Percentiles rank a stretch among this genome's conserved stretches.
These are phyloP conservation scores for Aspidiotus destructor DNA, from an alignment of 2,888 invertebrate genomes.

Conservation along the genomic window DNA sequence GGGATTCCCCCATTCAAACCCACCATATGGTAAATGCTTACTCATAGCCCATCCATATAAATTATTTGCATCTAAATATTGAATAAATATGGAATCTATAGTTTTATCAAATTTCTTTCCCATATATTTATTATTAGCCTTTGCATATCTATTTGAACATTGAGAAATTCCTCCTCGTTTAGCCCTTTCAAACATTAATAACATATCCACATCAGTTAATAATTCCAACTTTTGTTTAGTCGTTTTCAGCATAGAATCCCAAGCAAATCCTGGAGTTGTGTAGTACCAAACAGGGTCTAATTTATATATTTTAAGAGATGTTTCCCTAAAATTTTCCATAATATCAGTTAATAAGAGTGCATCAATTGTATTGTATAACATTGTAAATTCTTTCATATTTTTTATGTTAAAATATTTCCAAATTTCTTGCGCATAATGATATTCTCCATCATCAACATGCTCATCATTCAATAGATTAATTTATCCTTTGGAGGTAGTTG, in stretches of 20 bases:
- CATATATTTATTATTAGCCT: conserved; percentile 7
- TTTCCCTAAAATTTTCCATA: conserved; percentile 11
- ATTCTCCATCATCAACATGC: conserved; percentile 15
- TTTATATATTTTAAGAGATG: conserved; percentile 5
- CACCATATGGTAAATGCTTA: conserved; percentile 37
- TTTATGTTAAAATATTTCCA: conserved; percentile 2
- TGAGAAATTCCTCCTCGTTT: conserved; percentile 10
- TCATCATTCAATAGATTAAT: conserved; percentile 35
- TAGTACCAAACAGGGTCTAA: conserved; percentile 17
- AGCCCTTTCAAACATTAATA: conserved; percentile 13
- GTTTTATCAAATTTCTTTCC: background rate
- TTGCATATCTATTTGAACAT: background rate
- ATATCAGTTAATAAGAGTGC: conserved; percentile 8
- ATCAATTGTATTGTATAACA: conserved; percentile 8
- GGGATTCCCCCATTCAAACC: background rate
- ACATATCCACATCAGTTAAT: conserved; percentile 13
- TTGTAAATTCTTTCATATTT: conserved; percentile 11
- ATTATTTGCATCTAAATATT: conserved; percentile 11
- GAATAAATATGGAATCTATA: background rate
- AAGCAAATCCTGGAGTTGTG: conserved; percentile 10
- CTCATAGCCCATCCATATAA: conserved; percentile 34
- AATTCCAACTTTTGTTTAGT: conserved; percentile 18
- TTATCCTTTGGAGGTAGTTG: conserved; percentile 1
- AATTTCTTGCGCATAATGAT: conserved; percentile 5
- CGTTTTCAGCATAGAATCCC: conserved; percentile 11